These are phyloP conservation scores for Apis florea DNA, from an alignment of 1,140 invertebrate genomes.

Conservation along the genomic window DNA sequence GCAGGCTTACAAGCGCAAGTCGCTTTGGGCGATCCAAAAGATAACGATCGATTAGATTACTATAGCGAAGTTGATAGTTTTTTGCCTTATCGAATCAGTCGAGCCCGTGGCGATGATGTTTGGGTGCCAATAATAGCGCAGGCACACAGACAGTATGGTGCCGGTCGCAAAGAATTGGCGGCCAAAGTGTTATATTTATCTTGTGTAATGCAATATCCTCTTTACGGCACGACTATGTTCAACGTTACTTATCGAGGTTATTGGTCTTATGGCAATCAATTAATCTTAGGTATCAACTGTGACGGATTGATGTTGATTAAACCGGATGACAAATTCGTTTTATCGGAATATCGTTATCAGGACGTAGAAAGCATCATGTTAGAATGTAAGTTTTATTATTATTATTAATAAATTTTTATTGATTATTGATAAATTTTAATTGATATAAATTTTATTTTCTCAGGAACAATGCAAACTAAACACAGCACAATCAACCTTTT, in stretches of 20 bases:
- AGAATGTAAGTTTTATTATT: conserved; percentile 85
- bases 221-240: conserved; percentile 97
- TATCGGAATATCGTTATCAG: conserved; percentile 93
- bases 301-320: conserved; percentile 94
- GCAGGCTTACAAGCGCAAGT: conserved; percentile 97
- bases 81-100: conserved; percentile 88
- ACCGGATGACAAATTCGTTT: conserved; percentile 93
- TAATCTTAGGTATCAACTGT: conserved; percentile 92
- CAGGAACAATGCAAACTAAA: conserved; percentile 84
- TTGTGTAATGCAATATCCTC: conserved; percentile 97
- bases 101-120: conserved; percentile 87
- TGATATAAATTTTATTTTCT: conserved; percentile 33
- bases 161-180: conserved; percentile 93
- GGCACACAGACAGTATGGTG: conserved; percentile 94
- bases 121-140: conserved; percentile 94
- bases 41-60: conserved; percentile 85
- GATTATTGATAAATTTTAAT: neutral
- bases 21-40: conserved; percentile 91
- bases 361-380: conserved; percentile 95
- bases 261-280: conserved; percentile 90
- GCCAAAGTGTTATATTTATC: conserved; percentile 96
- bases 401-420: neutral
- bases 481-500: conserved; percentile 80
- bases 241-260: conserved; percentile 94
- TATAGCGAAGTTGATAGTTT: conserved; percentile 91